phyloP scores from a whole-genome alignment of 2,113 vertebrate species.

The Pelvicachromis taeniatus region DNA sequence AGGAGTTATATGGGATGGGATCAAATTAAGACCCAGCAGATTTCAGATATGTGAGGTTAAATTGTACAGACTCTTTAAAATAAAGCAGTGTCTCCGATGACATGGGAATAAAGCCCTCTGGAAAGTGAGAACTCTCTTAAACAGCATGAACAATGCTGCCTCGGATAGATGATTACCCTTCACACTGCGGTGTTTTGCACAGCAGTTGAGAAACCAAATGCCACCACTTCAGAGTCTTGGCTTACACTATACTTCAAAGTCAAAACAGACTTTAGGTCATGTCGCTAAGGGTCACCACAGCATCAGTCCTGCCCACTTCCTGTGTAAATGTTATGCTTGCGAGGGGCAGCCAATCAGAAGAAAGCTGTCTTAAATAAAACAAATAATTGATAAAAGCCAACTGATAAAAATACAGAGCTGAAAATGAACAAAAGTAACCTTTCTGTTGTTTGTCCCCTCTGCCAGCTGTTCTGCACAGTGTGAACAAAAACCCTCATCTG shows the following conservation, averaged over 20 bases:
- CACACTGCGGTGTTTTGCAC: fast-evolving
- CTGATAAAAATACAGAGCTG: no score
- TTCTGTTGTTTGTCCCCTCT: not conserved
- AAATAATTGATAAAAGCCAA: no score
- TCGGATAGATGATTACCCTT: not conserved
- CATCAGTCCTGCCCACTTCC: not conserved
- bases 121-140: not conserved
- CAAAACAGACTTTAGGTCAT: not conserved
- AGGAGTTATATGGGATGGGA: not conserved
- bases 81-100: not conserved
- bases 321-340: not conserved
- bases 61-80: not conserved
- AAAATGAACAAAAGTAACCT: not conserved
- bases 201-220: not conserved
- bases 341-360: not conserved
- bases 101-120: not conserved
- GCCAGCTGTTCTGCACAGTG: not conserved
- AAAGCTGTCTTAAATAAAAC: not conserved
- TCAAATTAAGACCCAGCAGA: not conserved
- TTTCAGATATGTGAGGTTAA: not conserved
- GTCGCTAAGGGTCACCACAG: not conserved
- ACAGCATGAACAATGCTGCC: not conserved
- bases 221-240: fast-evolving
- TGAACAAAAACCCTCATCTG: not conserved
- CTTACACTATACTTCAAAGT: not conserved